phyloP scores from a whole-genome alignment of 2,888 invertebrate species.

The Ligdia adustata region DNA sequence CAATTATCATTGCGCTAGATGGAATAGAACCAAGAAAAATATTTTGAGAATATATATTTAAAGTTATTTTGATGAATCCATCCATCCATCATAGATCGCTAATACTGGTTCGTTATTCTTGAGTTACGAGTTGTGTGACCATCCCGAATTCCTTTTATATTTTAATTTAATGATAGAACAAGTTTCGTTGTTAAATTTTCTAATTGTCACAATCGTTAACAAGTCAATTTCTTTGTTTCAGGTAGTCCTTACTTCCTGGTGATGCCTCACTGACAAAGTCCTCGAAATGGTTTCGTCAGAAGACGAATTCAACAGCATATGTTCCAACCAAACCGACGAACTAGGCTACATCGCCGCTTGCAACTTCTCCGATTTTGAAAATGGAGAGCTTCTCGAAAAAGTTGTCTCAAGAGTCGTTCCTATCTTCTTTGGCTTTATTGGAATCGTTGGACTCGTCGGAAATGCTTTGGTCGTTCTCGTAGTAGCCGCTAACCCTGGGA shows the following conservation, averaged over 20 bases:
- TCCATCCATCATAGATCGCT: too few species aligned
- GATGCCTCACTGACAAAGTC: slow-evolving; percentile 45
- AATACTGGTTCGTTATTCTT: too few species aligned
- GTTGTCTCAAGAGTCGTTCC: slow-evolving; percentile 90
- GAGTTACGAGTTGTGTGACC: too few species aligned
- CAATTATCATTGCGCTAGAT: too few species aligned
- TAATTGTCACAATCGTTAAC: too few species aligned
- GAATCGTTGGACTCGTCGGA: slow-evolving; percentile 94
- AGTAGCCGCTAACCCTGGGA: slow-evolving; percentile 93
- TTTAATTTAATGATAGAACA: too few species aligned
- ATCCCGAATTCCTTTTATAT: too few species aligned
- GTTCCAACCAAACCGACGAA: slow-evolving; percentile 68
- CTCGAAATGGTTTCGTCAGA: slow-evolving; percentile 69
- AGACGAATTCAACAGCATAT: slow-evolving; percentile 74
- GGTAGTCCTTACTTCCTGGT: slow-evolving; percentile 21
- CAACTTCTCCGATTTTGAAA: slow-evolving; percentile 73
- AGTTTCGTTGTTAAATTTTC: too few species aligned
- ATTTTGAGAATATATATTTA: too few species aligned
- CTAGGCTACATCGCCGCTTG: slow-evolving; percentile 63
- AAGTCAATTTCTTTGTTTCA: slow-evolving; percentile 16
- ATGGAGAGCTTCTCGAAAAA: slow-evolving; percentile 83
- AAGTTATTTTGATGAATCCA: too few species aligned
- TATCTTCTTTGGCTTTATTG: slow-evolving; percentile 93
- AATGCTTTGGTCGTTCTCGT: slow-evolving; percentile 95
- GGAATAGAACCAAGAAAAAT: too few species aligned